Conservation (phyloP, 2,888 invertebrate species). For the Bellardia bayeri region DNA sequence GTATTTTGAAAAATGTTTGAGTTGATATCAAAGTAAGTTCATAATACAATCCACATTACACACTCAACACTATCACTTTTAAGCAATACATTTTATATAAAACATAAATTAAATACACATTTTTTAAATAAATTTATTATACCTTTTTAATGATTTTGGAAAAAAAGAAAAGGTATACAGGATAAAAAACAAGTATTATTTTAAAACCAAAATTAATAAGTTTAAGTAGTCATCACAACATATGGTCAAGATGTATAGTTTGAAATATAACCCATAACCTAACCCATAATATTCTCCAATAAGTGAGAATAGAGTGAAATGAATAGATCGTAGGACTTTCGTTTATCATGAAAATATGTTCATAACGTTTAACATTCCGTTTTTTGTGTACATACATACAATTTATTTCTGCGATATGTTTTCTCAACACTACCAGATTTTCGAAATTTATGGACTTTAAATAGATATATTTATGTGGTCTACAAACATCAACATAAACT, state of each 20-base stretch:
- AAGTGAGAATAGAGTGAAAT: background rate
- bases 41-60: background rate
- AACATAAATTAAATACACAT: constrained; percentile 6
- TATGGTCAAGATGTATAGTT: constrained; percentile 5
- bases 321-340: background rate
- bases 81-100: background rate
- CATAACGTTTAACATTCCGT: background rate
- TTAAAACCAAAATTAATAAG: constrained; percentile 50
- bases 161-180: background rate
- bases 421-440: too few relatives aligned
- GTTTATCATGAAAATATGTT: background rate
- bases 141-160: constrained; percentile 17
- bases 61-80: background rate
- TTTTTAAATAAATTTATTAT: constrained; percentile 19
- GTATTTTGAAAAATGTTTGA: background rate
- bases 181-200: background rate
- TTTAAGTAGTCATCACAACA: constrained; percentile 32
- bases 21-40: background rate
- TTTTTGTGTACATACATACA: too few relatives aligned
- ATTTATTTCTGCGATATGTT: too few relatives aligned
- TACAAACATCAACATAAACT: too few relatives aligned
- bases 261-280: too few relatives aligned
- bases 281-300: too few relatives aligned
- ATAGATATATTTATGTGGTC: too few relatives aligned
- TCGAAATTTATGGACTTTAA: too few relatives aligned